A percentile compares a stretch with the other conserved stretches of the same genome.
Evolutionary conservation across 2,113 vertebrate species (phyloP).

Genomic region (Perca schrenkii): DNA sequence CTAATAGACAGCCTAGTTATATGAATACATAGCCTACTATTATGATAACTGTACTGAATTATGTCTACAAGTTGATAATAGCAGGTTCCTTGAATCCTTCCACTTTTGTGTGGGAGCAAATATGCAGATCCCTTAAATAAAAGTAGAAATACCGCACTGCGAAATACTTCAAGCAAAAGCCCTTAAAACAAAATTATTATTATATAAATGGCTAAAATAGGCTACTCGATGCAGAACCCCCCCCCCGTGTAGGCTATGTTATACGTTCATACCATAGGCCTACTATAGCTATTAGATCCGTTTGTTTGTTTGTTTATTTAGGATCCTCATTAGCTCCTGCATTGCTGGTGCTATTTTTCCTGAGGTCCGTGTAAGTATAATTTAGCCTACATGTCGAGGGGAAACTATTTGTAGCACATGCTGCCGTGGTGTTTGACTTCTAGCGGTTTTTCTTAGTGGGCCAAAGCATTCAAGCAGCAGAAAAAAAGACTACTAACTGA

Average conservation of each 20-base stretch:
- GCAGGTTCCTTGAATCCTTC: neutral
- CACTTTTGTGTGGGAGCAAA: neutral
- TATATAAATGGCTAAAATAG: no score
- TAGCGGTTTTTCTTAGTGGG: slow-evolving; percentile 25
- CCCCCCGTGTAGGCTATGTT: no score
- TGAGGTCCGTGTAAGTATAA: no score
- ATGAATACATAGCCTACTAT: neutral
- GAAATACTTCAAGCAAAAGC: neutral
- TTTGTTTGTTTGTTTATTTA: no score
- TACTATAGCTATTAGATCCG: no score
- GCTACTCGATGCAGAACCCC: neutral
- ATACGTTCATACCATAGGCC: no score
- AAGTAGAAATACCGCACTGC: neutral
- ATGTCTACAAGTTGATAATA: no score
- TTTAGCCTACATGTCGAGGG: no score
- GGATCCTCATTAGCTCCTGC: no score
- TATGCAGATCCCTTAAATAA: neutral
- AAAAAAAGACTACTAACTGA: slow-evolving; percentile 37
- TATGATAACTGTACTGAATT: neutral
- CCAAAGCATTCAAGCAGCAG: slow-evolving; percentile 43
- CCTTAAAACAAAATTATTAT: neutral
- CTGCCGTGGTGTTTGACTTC: slow-evolving; percentile 11
- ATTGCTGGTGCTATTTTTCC: no score
- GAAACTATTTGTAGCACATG: slow-evolving; percentile 10
- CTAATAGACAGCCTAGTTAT: no score